Evolutionary conservation across 2,797 vertebrate species (phyloP).

Genomic region (Melanotaenia pygmaea): DNA sequence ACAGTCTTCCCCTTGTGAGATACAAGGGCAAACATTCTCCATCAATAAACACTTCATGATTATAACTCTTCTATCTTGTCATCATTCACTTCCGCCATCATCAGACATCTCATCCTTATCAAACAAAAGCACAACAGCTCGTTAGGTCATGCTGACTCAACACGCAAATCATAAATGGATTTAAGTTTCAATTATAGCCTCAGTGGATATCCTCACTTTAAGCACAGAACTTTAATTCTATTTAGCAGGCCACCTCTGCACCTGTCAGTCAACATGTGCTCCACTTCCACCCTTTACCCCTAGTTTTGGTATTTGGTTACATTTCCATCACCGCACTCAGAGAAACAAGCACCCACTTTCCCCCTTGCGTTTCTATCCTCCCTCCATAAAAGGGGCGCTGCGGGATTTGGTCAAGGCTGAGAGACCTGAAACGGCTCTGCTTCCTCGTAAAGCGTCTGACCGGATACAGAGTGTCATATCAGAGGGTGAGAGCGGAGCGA

Average conservation of each 20-base stretch:
- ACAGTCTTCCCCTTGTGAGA: conserved; percentile 25
- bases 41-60: conserved; percentile 62
- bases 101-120: neutral
- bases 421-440: conserved; percentile 69
- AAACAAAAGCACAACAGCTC: conserved; percentile 5
- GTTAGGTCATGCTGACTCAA: conserved; percentile 37
- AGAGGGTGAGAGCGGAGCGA: conserved; percentile 63
- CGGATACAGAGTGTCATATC: conserved; percentile 79
- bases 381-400: conserved; percentile 61
- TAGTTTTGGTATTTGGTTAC: conserved; percentile 79
- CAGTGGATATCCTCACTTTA: conserved; percentile 47
- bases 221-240: conserved; percentile 47
- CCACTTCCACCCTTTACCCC: conserved; percentile 66
- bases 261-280: conserved; percentile 80
- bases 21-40: conserved; percentile 31
- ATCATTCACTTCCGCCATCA: conserved; percentile 21
- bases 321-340: conserved; percentile 67
- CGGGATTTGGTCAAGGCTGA: conserved; percentile 75
- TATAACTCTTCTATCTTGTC: conserved; percentile 28
- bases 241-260: conserved; percentile 73
- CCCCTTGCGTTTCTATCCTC: conserved; percentile 45
- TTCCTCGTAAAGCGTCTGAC: conserved; percentile 81
- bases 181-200: conserved; percentile 57
- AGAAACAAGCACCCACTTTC: conserved; percentile 45
- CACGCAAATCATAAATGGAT: conserved; percentile 28